Conservation (phyloP, 2,888 invertebrate genomes). For the Platycheirus albimanus region DNA sequence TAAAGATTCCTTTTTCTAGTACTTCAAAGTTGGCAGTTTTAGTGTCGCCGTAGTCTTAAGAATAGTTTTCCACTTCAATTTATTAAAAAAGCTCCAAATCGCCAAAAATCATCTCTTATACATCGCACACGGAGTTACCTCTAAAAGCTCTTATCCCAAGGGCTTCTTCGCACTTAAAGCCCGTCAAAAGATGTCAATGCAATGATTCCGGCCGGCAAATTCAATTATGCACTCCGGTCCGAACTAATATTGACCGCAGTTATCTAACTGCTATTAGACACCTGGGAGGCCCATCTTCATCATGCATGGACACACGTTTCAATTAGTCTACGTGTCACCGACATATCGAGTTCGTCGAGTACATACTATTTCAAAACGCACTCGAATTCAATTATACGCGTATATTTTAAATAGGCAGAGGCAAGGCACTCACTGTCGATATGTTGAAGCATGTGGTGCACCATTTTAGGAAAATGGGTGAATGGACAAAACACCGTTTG, state of each 20-base stretch:
- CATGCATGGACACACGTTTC: slow-evolving; percentile 32
- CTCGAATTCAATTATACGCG: slow-evolving; percentile 20
- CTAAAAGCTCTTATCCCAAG: background rate
- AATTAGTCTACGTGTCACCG: slow-evolving; percentile 62
- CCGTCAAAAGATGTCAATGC: background rate
- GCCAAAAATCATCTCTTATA: too few relatives aligned
- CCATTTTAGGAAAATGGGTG: slow-evolving; percentile 71
- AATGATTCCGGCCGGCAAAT: background rate
- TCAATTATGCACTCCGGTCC: background rate
- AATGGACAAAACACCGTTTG: slow-evolving; percentile 66
- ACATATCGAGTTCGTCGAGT: slow-evolving; percentile 37
- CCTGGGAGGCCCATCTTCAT: slow-evolving; percentile 39
- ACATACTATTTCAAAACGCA: slow-evolving; percentile 26
- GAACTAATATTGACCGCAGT: background rate
- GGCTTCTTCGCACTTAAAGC: background rate
- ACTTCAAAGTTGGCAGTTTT: too few relatives aligned
- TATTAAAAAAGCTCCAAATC: too few relatives aligned
- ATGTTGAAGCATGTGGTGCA: background rate
- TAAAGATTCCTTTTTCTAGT: too few relatives aligned
- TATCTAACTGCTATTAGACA: slow-evolving; percentile 38
- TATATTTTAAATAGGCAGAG: background rate
- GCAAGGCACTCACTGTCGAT: too few relatives aligned
- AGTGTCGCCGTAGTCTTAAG: too few relatives aligned
- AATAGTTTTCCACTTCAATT: too few relatives aligned
- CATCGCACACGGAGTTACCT: too few relatives aligned